Conservation (phyloP, 35 echinoderm and acorn worm species). For the Apostichopus californicus region DNA sequence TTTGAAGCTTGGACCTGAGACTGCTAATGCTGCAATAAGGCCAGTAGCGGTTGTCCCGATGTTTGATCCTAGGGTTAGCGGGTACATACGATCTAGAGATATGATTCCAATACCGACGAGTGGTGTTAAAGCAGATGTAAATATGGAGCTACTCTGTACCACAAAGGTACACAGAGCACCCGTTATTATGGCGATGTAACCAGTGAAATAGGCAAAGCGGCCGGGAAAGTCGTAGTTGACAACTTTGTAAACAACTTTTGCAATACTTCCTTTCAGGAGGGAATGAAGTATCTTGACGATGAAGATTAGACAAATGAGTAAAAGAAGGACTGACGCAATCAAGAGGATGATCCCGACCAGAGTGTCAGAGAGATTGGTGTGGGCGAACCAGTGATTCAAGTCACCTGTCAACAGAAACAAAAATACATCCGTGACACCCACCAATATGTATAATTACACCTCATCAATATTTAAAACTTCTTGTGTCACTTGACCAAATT, state of each 20-base stretch:
- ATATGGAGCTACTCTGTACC: constrained; percentile 69
- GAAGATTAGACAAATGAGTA: constrained; percentile 44
- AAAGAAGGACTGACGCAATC: constrained; percentile 24
- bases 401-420: constrained; percentile 51
- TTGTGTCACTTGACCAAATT: too few relatives aligned
- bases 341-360: constrained; percentile 38
- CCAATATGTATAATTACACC: too few relatives aligned
- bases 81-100: constrained; percentile 84
- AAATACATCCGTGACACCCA: too few relatives aligned
- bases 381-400: constrained; percentile 52
- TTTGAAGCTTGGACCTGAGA: constrained; percentile 70
- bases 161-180: constrained; percentile 57
- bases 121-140: constrained; percentile 65
- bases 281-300: constrained; percentile 63
- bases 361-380: constrained; percentile 43
- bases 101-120: constrained; percentile 71
- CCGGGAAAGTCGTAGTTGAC: constrained; percentile 65
- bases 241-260: constrained; percentile 49
- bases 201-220: constrained; percentile 42
- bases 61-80: constrained; percentile 88
- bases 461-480: too few relatives aligned
- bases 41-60: constrained; percentile 93
- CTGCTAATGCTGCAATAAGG: constrained; percentile 81
- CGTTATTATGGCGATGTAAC: constrained; percentile 61
- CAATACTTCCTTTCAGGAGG: constrained; percentile 53